Evolutionary conservation across 2,888 invertebrate species (phyloP).

Genomic region (Ariolimax columbianus): DNA sequence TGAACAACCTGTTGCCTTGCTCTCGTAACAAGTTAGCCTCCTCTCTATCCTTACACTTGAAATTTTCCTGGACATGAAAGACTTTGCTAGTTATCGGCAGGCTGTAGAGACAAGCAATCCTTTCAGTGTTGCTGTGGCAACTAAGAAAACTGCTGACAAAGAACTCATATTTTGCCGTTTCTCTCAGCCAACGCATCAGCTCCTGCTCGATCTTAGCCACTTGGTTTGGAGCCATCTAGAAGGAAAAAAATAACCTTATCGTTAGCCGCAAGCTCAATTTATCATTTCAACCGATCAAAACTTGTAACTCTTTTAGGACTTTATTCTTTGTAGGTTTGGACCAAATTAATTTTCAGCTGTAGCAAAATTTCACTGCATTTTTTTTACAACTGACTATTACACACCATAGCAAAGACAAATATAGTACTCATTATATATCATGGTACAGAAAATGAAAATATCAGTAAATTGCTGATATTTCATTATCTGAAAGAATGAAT

Average conservation of each 20-base stretch:
- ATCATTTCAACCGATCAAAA: not conserved
- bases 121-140: constrained; percentile 34
- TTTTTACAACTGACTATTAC: too few species aligned
- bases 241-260: not conserved
- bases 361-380: too few species aligned
- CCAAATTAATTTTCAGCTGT: not conserved
- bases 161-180: constrained; percentile 16
- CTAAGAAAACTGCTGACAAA: constrained; percentile 32
- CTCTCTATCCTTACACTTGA: constrained; percentile 22
- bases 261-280: not conserved
- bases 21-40: constrained; percentile 72
- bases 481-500: too few species aligned
- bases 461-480: not conserved
- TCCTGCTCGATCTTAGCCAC: constrained; percentile 12
- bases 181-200: constrained; percentile 8
- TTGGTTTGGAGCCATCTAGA: constrained; percentile 29
- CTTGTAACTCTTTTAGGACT: not conserved
- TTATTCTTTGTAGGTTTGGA: not conserved
- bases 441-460: too few species aligned
- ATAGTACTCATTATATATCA: too few species aligned
- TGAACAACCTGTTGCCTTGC: constrained; percentile 74
- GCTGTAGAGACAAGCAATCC: constrained; percentile 39
- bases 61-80: constrained; percentile 35
- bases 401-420: too few species aligned
- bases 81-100: constrained; percentile 17